phyloP scores from a whole-genome alignment of 2,113 vertebrate genomes.

The Artemisiospiza belli region DNA sequence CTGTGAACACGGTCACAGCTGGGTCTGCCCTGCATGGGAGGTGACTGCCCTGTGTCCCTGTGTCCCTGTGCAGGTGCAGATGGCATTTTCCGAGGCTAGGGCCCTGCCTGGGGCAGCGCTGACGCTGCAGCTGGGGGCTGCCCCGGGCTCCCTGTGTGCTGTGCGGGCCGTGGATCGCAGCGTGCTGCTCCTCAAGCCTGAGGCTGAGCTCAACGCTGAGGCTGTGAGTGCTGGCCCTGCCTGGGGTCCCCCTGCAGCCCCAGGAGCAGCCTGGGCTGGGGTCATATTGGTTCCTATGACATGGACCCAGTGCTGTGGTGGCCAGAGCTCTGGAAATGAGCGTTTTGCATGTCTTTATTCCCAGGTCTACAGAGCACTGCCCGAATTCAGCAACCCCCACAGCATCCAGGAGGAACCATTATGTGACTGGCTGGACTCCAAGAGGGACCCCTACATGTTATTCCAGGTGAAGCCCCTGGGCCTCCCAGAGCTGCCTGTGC shows the following conservation, averaged over 20 bases:
- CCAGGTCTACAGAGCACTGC: slow-evolving; percentile 18
- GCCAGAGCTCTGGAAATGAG: neutral
- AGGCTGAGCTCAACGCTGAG: slow-evolving; percentile 63
- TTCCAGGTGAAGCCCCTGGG: neutral
- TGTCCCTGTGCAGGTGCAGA: slow-evolving; percentile 56
- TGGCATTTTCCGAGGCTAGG: slow-evolving; percentile 72
- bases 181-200: slow-evolving; percentile 75
- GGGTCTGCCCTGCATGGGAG: neutral
- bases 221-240: slow-evolving; percentile 33
- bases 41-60: neutral
- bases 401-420: neutral
- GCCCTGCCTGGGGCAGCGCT: slow-evolving; percentile 77
- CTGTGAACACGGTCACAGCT: no score
- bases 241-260: neutral
- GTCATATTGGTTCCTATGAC: accelerated
- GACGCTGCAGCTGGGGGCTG: slow-evolving; percentile 70
- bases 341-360: neutral
- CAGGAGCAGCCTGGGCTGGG: neutral
- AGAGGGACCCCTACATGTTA: neutral
- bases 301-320: accelerated
- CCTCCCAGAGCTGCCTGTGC: accelerated
- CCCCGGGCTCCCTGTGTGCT: slow-evolving; percentile 80
- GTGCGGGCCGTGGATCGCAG: slow-evolving; percentile 81
- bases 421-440: accelerated
- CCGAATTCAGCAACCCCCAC: accelerated